Percentiles rank a stretch among this genome's conserved stretches.
phyloP scores from a whole-genome alignment of 2,113 vertebrate genomes.

The Tragulus kanchil region DNA sequence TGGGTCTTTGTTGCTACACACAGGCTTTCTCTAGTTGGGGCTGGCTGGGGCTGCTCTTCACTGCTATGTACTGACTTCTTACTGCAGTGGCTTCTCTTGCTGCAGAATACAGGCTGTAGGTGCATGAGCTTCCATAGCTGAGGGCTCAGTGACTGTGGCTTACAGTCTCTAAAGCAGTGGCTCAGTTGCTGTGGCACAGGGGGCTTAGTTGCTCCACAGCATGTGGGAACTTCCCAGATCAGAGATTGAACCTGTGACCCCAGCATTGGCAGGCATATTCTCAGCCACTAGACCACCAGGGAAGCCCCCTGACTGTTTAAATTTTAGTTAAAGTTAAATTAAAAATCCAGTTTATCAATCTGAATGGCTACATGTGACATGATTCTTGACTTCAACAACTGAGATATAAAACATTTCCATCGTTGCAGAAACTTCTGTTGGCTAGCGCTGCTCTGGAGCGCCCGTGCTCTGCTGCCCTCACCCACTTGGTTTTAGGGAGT shows the following conservation, averaged over 20 bases:
- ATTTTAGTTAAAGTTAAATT: conserved; percentile 19
- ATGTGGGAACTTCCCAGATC: neutral
- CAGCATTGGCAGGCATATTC: neutral
- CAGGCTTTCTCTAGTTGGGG: neutral
- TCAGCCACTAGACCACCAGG: neutral
- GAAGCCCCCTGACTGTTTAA: neutral
- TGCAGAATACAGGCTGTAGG: neutral
- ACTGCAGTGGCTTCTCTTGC: neutral
- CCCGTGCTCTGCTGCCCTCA: too few species aligned
- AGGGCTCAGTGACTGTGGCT: neutral
- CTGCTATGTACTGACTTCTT: neutral
- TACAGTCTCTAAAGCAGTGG: neutral
- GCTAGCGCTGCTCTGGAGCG: neutral
- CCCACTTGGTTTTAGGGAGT: neutral
- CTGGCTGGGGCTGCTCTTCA: neutral
- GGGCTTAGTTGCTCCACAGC: neutral
- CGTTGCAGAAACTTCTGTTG: neutral
- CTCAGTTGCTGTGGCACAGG: neutral
- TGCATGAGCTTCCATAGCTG: neutral
- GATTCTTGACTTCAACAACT: neutral
- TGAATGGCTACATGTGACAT: neutral
- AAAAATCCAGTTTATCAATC: neutral
- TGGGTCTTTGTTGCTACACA: neutral
- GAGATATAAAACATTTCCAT: neutral
- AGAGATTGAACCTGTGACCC: neutral